Evolutionary conservation across 2,113 vertebrate species (phyloP).

Genomic region (Poecilia latipinna): DNA sequence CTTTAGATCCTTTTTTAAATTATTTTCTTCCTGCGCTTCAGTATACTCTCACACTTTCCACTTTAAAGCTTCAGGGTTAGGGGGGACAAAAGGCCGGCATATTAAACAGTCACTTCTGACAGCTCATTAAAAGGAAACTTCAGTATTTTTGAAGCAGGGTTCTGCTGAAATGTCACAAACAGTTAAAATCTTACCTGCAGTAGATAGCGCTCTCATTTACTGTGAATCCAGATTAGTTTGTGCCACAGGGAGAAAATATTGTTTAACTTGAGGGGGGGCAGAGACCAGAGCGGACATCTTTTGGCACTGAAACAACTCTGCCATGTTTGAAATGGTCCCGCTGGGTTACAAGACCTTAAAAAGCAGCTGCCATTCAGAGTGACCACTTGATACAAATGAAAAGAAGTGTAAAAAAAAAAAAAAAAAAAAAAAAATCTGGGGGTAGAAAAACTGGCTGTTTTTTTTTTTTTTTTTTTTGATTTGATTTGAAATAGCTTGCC

Average conservation of each 20-base stretch:
- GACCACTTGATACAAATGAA: neutral
- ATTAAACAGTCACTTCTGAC: neutral
- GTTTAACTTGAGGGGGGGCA: neutral
- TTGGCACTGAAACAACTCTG: too few relatives aligned
- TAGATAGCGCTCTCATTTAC: neutral
- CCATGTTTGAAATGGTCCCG: neutral
- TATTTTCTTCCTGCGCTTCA: slow-evolving; percentile 25
- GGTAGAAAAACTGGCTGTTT: neutral
- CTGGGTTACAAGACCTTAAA: too few relatives aligned
- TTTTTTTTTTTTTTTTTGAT: neutral
- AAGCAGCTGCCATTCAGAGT: neutral
- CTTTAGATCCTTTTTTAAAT: slow-evolving; percentile 8
- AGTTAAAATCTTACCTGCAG: neutral
- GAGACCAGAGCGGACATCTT: neutral
- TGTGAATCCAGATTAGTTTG: neutral
- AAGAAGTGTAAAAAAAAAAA: too few relatives aligned
- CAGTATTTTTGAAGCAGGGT: neutral
- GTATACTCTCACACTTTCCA: neutral
- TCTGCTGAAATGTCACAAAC: neutral
- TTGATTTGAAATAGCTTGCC: neutral
- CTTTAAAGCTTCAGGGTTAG: neutral
- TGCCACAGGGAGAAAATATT: neutral
- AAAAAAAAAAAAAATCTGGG: too few relatives aligned
- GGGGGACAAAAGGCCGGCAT: neutral
- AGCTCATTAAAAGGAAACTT: neutral